These are phyloP conservation scores for Megalonaias nervosa DNA, from an alignment of 1,140 invertebrate genomes.

Conservation along the genomic window DNA sequence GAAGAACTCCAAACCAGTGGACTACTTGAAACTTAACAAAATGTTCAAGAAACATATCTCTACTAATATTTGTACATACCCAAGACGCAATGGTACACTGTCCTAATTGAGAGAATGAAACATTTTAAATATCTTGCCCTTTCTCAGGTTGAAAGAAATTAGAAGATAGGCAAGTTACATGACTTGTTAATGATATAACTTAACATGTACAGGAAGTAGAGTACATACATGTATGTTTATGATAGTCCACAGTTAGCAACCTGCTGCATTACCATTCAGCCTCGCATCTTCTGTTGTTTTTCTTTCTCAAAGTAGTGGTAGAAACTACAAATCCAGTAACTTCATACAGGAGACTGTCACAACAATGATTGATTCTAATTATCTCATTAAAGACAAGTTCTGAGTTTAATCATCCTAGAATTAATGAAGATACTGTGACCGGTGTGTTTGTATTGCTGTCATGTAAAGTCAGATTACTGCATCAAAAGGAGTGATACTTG, in stretches of 20 bases:
- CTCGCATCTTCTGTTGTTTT: not conserved
- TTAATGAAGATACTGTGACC: slow-evolving; percentile 7
- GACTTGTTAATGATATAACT: too few species aligned
- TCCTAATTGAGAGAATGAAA: too few species aligned
- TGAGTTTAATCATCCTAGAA: not conserved
- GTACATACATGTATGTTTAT: not conserved
- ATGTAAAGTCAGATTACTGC: not conserved
- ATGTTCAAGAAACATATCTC: too few species aligned
- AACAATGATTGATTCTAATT: slow-evolving; percentile 5
- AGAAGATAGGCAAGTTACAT: too few species aligned
- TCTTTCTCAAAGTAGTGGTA: not conserved
- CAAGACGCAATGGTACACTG: too few species aligned
- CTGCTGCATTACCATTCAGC: not conserved
- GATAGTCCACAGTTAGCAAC: not conserved
- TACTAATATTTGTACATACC: too few species aligned
- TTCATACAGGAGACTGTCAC: slow-evolving; percentile 3
- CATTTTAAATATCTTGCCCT: not conserved
- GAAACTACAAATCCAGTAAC: slow-evolving; percentile 1
- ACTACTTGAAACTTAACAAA: too few species aligned
- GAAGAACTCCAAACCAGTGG: too few species aligned
- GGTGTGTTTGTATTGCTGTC: slow-evolving; percentile 1
- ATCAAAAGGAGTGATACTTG: too few species aligned
- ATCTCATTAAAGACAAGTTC: not conserved
- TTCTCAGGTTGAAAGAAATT: not conserved
- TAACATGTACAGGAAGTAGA: too few species aligned